Evolutionary conservation across 2,797 vertebrate genomes (phyloP).

Genomic region (Pygocentrus nattereri): DNA sequence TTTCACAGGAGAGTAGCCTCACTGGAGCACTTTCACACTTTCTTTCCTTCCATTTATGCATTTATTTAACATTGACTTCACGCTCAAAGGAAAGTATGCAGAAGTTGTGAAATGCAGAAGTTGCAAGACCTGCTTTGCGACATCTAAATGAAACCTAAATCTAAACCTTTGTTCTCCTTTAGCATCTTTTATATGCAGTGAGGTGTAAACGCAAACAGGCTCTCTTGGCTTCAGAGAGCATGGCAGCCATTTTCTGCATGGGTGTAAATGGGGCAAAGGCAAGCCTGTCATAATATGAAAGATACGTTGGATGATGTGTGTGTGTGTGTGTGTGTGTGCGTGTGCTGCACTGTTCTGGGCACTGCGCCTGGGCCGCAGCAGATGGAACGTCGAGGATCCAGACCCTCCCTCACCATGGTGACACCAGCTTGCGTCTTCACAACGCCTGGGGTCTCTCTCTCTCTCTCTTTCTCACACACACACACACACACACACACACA

Average conservation of each 20-base stretch:
- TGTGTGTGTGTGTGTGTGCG: constrained; percentile 35
- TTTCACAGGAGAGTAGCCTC: no score
- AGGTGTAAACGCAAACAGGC: neutral
- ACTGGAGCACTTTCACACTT: no score
- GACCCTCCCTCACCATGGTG: constrained; percentile 55
- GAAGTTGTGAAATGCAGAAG: no score
- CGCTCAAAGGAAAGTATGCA: no score
- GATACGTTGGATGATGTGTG: constrained; percentile 18
- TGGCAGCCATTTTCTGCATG: constrained; percentile 12
- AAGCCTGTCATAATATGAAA: constrained; percentile 27
- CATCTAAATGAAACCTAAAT: neutral
- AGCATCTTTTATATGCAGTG: neutral
- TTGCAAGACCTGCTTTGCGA: no score
- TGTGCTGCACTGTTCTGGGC: constrained; percentile 50
- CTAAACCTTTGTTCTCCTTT: neutral
- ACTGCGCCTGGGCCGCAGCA: constrained; percentile 54
- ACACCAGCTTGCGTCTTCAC: constrained; percentile 57
- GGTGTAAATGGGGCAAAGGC: neutral
- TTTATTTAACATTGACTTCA: no score
- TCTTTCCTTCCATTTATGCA: no score
- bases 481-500: no score
- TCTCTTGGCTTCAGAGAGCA: neutral
- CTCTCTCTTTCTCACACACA: no score
- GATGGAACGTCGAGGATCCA: constrained; percentile 54
- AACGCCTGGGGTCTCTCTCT: constrained; percentile 48